phyloP scores from a whole-genome alignment of 2,888 invertebrate species.

The Fissipunctia ypsillon region DNA sequence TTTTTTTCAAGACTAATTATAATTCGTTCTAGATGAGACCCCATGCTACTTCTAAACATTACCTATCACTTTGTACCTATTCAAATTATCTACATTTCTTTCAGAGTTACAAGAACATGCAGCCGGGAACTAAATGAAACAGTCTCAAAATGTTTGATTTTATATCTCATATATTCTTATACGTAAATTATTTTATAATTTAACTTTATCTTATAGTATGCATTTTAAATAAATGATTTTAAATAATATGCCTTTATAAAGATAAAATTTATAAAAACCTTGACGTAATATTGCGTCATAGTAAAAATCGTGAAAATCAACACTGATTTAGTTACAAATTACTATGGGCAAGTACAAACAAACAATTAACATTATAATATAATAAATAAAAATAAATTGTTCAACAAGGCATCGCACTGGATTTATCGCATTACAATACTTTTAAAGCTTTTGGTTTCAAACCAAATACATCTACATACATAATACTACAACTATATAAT shows the following conservation, averaged over 20 bases:
- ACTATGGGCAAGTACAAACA: background rate
- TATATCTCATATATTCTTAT: conserved; percentile 40
- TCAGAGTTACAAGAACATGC: conserved; percentile 75
- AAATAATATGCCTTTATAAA: conserved; percentile 45
- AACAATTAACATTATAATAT: background rate
- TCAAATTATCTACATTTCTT: conserved; percentile 52
- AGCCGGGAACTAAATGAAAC: conserved; percentile 51
- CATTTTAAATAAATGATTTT: conserved; percentile 50
- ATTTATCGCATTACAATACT: conserved; percentile 51
- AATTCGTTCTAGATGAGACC: too few species aligned
- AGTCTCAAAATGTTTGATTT: conserved; percentile 41
- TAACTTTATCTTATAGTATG: conserved; percentile 29
- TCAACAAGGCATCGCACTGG: background rate
- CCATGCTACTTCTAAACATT: background rate
- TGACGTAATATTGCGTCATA: background rate
- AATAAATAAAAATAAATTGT: background rate
- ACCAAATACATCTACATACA: conserved; percentile 40
- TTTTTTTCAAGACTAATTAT: too few species aligned
- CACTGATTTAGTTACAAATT: background rate
- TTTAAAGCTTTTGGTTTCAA: conserved; percentile 62
- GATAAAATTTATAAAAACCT: background rate
- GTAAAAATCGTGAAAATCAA: background rate
- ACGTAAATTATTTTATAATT: conserved; percentile 37
- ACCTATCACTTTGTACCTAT: background rate
- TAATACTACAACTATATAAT: conserved; percentile 28